Conservation (phyloP, 2,113 vertebrate genomes). For the Peromyscus californicus region DNA sequence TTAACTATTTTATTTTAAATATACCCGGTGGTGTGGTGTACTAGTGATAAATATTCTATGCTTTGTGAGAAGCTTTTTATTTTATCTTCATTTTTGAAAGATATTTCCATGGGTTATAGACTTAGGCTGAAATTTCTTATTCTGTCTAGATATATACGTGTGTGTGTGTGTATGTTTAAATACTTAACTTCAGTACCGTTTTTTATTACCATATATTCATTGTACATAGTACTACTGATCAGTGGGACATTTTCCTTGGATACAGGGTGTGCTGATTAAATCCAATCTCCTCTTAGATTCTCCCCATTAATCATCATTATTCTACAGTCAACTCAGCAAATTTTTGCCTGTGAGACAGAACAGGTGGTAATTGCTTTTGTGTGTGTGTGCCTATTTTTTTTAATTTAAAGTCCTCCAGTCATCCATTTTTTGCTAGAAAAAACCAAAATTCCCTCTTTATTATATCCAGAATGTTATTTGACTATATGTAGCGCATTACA, state of each 20-base stretch:
- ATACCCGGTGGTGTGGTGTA: neutral
- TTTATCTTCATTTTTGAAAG: neutral
- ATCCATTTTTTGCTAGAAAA: neutral
- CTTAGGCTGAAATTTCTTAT: neutral
- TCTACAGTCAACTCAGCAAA: neutral
- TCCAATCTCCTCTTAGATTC: neutral
- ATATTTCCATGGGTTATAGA: neutral
- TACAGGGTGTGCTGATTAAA: neutral
- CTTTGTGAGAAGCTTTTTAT: neutral
- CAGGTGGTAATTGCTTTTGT: neutral
- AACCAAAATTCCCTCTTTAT: neutral
- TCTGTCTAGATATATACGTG: neutral
- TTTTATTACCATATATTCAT: neutral
- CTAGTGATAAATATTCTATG: neutral
- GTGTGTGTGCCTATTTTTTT: neutral
- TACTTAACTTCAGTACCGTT: neutral
- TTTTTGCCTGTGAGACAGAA: neutral
- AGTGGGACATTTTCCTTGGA: neutral
- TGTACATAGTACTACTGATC: neutral
- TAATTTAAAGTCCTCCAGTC: neutral
- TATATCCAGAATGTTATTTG: neutral
- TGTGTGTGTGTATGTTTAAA: neutral
- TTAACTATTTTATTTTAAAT: constrained; percentile 6
- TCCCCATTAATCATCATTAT: neutral
- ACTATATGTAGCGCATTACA: neutral